phyloP scores from a whole-genome alignment of 2,797 vertebrate genomes.

The Oryzias dopingdopingensis region DNA sequence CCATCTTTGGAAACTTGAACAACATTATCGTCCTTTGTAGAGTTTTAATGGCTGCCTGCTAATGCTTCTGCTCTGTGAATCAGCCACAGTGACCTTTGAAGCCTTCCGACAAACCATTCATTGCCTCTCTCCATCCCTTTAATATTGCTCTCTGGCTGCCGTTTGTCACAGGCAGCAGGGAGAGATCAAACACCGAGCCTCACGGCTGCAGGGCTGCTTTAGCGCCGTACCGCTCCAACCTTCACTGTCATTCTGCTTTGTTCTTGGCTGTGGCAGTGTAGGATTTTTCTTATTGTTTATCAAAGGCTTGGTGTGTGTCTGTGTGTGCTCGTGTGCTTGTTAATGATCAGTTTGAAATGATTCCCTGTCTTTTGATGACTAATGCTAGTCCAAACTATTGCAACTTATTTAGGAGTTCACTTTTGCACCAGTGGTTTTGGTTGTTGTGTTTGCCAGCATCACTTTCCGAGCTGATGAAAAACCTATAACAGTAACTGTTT shows the following conservation, averaged over 20 bases:
- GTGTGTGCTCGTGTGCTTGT: slow-evolving; percentile 4
- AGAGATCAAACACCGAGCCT: slow-evolving; percentile 46
- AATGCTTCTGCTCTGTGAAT: slow-evolving; percentile 42
- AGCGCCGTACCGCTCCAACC: slow-evolving; percentile 1
- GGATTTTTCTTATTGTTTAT: slow-evolving; percentile 25
- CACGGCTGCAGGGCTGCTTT: slow-evolving; percentile 21
- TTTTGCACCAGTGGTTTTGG: not conserved
- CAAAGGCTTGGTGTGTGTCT: slow-evolving; percentile 1
- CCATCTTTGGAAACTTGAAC: slow-evolving; percentile 12
- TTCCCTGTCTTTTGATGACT: slow-evolving; percentile 18
- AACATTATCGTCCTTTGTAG: slow-evolving; percentile 49
- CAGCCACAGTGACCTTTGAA: slow-evolving; percentile 56
- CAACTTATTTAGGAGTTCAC: slow-evolving; percentile 7
- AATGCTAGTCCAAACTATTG: not conserved
- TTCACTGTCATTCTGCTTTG: slow-evolving; percentile 38
- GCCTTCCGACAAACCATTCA: slow-evolving; percentile 34
- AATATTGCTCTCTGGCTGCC: slow-evolving; percentile 31
- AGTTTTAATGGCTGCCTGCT: slow-evolving; percentile 54
- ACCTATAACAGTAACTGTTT: slow-evolving; percentile 8
- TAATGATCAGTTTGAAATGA: slow-evolving; percentile 27
- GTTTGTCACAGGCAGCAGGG: slow-evolving; percentile 19
- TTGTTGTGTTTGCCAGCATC: slow-evolving; percentile 7
- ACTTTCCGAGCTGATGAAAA: slow-evolving; percentile 19
- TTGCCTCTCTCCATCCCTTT: slow-evolving; percentile 27
- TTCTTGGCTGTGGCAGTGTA: slow-evolving; percentile 25